phyloP scores from a whole-genome alignment of 2,113 vertebrate genomes.

The Addax nasomaculatus region DNA sequence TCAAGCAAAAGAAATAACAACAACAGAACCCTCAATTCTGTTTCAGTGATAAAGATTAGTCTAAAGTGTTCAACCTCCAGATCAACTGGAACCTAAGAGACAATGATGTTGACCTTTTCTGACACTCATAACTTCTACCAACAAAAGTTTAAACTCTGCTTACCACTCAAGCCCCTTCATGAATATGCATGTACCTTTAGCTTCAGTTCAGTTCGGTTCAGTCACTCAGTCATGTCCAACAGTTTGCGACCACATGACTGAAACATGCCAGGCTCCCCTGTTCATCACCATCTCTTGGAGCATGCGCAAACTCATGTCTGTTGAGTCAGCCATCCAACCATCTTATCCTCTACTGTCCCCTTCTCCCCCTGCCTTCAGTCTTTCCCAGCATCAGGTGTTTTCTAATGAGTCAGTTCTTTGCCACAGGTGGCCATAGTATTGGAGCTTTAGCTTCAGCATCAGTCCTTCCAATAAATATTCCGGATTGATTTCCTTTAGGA shows the following conservation, averaged over 20 bases:
- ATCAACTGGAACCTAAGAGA: background rate
- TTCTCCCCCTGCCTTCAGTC: background rate
- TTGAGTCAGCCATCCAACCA: background rate
- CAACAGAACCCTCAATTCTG: background rate
- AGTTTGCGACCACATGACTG: background rate
- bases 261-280: background rate
- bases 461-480: background rate
- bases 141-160: background rate
- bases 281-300: background rate
- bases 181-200: background rate
- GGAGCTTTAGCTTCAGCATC: background rate
- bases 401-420: background rate
- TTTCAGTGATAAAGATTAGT: background rate
- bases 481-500: background rate
- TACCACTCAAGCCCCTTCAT: background rate
- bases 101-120: background rate
- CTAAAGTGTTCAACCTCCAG: background rate
- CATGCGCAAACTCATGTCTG: background rate
- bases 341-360: background rate
- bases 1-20: background rate
- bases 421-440: background rate
- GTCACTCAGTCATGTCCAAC: background rate
- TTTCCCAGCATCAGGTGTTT: background rate
- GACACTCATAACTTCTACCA: background rate
- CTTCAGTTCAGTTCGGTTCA: background rate